phyloP scores from a whole-genome alignment of 2,797 vertebrate species.

The Hapalemur alaotrensis region DNA sequence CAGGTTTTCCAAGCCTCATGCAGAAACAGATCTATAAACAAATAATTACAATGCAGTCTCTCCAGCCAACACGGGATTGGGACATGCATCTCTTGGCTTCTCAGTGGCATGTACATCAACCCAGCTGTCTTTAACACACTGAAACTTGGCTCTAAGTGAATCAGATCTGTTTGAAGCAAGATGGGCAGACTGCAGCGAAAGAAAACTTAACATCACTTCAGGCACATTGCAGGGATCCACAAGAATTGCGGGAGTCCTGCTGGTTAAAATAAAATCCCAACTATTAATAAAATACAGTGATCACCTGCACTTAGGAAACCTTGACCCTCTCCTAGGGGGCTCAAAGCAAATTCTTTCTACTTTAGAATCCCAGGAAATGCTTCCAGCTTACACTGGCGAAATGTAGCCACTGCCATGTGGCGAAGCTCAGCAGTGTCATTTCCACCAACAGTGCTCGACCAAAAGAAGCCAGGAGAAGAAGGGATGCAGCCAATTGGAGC shows the following conservation, averaged over 20 bases:
- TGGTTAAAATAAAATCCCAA: neutral
- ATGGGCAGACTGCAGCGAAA: neutral
- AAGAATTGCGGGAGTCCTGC: neutral
- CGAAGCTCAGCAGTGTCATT: neutral
- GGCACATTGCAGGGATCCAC: neutral
- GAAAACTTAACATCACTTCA: neutral
- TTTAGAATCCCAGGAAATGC: constrained; percentile 1
- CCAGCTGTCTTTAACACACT: neutral
- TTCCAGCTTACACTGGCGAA: neutral
- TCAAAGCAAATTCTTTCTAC: neutral
- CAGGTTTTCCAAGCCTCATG: neutral
- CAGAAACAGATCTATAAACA: neutral
- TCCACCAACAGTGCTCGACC: neutral
- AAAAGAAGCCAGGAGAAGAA: neutral
- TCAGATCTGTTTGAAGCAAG: constrained; percentile 6
- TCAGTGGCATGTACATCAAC: neutral
- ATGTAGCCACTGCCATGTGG: neutral
- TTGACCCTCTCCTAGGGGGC: neutral
- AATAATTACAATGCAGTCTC: neutral
- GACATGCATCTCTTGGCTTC: neutral
- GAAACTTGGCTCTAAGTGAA: neutral
- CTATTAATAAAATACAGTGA: neutral
- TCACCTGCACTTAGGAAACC: neutral
- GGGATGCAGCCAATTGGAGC: neutral
- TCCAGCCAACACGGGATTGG: neutral